Base-by-base conservation (phyloP, 2,888 invertebrate species). In the Hermodice carunculata region DNA sequence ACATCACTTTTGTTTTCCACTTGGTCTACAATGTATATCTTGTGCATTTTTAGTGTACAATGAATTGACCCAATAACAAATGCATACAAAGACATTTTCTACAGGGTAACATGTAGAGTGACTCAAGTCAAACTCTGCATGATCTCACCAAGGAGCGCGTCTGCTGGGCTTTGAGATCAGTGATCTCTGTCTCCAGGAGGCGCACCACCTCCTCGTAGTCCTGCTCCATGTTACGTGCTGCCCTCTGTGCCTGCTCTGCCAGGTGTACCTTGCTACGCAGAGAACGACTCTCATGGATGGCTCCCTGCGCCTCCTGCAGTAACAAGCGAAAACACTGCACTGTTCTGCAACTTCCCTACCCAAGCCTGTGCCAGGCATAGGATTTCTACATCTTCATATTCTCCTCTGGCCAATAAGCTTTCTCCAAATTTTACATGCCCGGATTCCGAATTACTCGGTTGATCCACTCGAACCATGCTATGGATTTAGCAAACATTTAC, bases 181-280 rank as follows among this genome's bases (percentile, higher is more conserved):
- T 70, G 17, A 83, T 76, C 63, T 85, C 82, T 14, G 76, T 75
- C 64, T 85, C 84, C 57, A 85, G 74, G 43, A 80, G 67, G 8
- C 76, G 74, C 3, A 85, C 78, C 3, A 84, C 84, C 57, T 82
- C 80, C 64, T 82, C 84, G 64, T 84, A 85, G 59, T 84, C 84
- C 46, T 80, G 75, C 64, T 85, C 84, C 75, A 80, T 80, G 56
- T 71, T 77, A 22, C 80, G 70, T 1, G 85, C 84, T 22, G 78
- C 81, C 49, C 73, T 71, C 77, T 84, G 83, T 11, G 84, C 83
- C 62, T 82, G 76, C 29, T 82, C 82, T 14, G 81, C 81, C 62
- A 84, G 70, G 42, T 80, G 77, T 5, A 85, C 76, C 61, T 81
- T 82, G 48, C 76, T 81, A 24, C 76, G 70, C 59, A 84, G 70